Conservation (phyloP, 2,113 vertebrate genomes). For the Butorides virescens region DNA sequence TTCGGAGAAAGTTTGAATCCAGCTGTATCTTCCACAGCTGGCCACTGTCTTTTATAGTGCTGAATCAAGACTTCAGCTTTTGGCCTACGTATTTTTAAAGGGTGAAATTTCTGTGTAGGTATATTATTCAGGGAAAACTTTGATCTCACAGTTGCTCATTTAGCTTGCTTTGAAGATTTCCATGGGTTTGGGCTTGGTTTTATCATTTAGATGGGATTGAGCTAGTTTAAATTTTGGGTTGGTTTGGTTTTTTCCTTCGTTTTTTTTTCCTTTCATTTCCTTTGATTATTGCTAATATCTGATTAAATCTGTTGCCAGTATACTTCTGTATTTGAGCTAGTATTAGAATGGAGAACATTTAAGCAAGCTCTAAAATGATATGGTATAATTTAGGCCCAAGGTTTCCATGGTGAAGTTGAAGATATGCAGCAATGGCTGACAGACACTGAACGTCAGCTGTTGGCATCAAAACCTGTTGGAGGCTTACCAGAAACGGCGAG, state of each 20-base stretch:
- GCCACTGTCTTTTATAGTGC: neutral
- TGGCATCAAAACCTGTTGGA: constrained; percentile 95
- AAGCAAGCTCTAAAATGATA: constrained; percentile 29
- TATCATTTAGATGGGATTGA: neutral
- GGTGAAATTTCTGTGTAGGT: neutral
- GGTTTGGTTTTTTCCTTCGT: neutral
- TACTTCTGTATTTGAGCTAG: neutral
- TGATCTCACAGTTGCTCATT: neutral
- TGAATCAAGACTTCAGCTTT: neutral
- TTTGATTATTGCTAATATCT: neutral
- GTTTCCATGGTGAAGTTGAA: constrained; percentile 98
- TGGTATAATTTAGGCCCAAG: constrained; percentile 88
- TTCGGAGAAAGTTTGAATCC: neutral
- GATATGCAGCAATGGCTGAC: constrained; percentile 97
- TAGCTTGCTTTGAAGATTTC: neutral
- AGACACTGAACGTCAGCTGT: constrained; percentile 95
- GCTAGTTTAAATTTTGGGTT: neutral
- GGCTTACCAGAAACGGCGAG: constrained; percentile 97
- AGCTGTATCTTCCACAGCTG: neutral
- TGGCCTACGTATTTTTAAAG: neutral
- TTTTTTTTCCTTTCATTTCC: neutral
- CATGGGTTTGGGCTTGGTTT: neutral
- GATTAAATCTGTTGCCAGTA: neutral
- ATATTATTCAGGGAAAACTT: neutral
- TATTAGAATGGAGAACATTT: neutral